Percentiles rank a stretch among this genome's conserved stretches.
Evolutionary conservation across 2,797 vertebrate genomes (phyloP).

Genomic region (Synanceia verrucosa): DNA sequence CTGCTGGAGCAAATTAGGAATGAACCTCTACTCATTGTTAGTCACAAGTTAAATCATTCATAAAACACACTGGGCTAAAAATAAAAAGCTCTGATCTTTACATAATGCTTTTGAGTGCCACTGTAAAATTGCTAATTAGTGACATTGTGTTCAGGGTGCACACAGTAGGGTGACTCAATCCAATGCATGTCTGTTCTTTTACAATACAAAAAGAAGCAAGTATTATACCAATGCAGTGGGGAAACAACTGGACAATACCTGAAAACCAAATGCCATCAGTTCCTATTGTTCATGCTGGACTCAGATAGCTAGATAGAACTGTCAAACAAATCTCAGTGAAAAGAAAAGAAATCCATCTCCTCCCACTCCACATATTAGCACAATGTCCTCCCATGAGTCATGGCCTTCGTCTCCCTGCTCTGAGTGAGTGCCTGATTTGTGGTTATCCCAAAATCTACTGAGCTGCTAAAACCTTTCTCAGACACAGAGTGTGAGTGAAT

Average conservation of each 20-base stretch:
- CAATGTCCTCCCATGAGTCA: slow-evolving; percentile 30
- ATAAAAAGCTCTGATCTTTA: slow-evolving; percentile 51
- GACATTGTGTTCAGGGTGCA: slow-evolving; percentile 26
- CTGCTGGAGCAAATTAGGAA: slow-evolving; percentile 23
- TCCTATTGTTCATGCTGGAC: slow-evolving; percentile 25
- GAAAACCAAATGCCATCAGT: slow-evolving; percentile 34
- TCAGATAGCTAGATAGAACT: slow-evolving; percentile 32
- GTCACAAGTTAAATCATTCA: slow-evolving; percentile 41
- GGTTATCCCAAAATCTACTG: slow-evolving; percentile 64
- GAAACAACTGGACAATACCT: slow-evolving; percentile 35
- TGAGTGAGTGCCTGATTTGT: slow-evolving; percentile 68
- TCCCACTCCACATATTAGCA: slow-evolving; percentile 32
- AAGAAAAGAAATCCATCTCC: slow-evolving; percentile 42
- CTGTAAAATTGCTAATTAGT: slow-evolving; percentile 49
- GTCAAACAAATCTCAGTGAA: slow-evolving; percentile 20
- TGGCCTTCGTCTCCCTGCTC: slow-evolving; percentile 38
- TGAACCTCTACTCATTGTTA: slow-evolving; percentile 30
- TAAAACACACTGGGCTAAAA: slow-evolving; percentile 37
- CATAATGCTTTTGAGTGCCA: slow-evolving; percentile 24
- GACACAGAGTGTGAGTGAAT: slow-evolving; percentile 56
- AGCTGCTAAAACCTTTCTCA: slow-evolving; percentile 60
- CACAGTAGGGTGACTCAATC: slow-evolving; percentile 16
- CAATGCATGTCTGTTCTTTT: slow-evolving; percentile 4
- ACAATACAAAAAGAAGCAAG: slow-evolving; percentile 5
- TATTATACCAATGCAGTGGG: slow-evolving; percentile 1